Evolutionary conservation across 1,140 invertebrate species (phyloP).

Genomic region (Euwallacea similis): DNA sequence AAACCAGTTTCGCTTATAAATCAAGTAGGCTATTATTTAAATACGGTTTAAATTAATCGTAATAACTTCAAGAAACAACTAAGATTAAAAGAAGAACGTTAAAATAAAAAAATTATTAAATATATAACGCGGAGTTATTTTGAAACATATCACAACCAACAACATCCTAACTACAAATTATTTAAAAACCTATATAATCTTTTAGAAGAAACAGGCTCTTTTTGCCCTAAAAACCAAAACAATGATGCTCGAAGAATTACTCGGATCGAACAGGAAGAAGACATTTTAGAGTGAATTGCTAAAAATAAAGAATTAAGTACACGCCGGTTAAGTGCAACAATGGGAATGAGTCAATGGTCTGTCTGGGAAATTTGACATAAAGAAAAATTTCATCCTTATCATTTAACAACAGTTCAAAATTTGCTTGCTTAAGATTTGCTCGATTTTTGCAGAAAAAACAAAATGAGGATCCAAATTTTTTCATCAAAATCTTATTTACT

Average conservation of each 20-base stretch:
- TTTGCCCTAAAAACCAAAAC: neutral
- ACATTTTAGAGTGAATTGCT: neutral
- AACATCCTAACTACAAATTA: neutral
- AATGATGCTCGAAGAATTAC: neutral
- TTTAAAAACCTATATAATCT: no score
- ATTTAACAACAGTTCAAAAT: slow-evolving; percentile 9
- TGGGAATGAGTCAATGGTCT: neutral
- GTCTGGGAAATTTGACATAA: slow-evolving; percentile 3
- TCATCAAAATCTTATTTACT: neutral
- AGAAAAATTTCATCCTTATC: slow-evolving; percentile 8
- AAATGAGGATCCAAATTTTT: neutral
- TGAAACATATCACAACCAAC: neutral
- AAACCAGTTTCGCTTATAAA: no score
- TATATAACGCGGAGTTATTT: neutral
- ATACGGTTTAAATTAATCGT: no score
- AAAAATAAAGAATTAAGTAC: neutral
- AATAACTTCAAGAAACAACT: no score
- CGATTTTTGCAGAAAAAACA: neutral
- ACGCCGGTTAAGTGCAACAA: neutral
- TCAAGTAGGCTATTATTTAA: no score
- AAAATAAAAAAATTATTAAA: no score
- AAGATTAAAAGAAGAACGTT: no score
- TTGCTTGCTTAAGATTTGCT: neutral
- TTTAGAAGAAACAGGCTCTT: no score
- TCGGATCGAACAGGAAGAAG: slow-evolving; percentile 1